Base-by-base conservation (phyloP, 2,113 vertebrate genomes). In the Tor tambroides region DNA sequence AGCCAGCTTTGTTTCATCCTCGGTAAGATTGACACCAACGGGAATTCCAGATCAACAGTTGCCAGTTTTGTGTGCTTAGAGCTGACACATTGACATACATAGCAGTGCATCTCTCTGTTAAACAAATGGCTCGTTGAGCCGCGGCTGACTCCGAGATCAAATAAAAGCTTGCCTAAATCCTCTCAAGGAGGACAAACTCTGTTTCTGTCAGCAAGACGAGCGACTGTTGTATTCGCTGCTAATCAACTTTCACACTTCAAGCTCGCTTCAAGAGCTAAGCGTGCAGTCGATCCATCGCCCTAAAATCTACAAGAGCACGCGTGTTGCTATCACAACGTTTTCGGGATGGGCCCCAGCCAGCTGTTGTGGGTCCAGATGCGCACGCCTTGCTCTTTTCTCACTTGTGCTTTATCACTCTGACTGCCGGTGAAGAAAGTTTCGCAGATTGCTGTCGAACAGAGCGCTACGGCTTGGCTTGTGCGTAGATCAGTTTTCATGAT, bases 81-180 rank as follows among this genome's bases (percentile, higher is more conserved):
- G 83, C 87, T 90, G 89, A 90, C 87, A 90, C 87, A 88, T 85
- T 90, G 89, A 88, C 89, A 90, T 85, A 90, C 87, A 90, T 86
- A 87, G 87, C 89, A 76, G 80, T 84, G 56, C 65, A 75, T 88
- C 83, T 85, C 80, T 84, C 87, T 85, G 89, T 90, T 90, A 88
- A 88, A 88, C 89, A 88, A 90, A 90, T 90, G 89, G 77, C 87
- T 88, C 26, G 85, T 87, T 85, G 78, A 90, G 89, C 85, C 49
- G 83, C 51, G 65, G 85, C 87, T 88, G 85, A 86, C 89, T 88
- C 79, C 30, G 72, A 90, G 87, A 90, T 88, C 89, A 90, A 90
- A 90, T 85, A 87, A 90, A 90, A 87, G 78, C 87, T 85, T 79
- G 72, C 81, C 21, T 77, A 85, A 87, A 88, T 90, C 78, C 86